Evolutionary conservation across 2,113 vertebrate species (phyloP).

Genomic region (Scytalopus superciliaris): DNA sequence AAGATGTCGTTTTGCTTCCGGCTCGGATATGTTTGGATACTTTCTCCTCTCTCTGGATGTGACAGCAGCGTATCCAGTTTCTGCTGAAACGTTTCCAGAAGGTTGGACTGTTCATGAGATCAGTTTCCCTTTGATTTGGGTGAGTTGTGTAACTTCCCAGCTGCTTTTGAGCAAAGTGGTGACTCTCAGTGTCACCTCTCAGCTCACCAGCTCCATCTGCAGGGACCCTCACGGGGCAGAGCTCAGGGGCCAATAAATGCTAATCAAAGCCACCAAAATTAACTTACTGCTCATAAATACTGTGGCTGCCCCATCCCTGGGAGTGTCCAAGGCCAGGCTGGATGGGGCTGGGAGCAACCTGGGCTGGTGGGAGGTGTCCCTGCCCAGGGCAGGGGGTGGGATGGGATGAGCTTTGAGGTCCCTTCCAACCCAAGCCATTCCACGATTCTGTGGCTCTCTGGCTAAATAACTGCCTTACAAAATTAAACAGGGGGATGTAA

Average conservation of each 20-base stretch:
- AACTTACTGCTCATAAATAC: not conserved
- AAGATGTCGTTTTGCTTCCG: not conserved
- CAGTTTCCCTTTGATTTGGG: not conserved
- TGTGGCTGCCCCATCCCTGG: not conserved
- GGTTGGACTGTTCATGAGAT: no score
- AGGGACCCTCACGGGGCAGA: not conserved
- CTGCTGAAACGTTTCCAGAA: not conserved
- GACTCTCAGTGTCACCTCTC: not conserved
- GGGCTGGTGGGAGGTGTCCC: not conserved
- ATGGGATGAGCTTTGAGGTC: not conserved
- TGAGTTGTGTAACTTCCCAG: not conserved
- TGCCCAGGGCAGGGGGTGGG: not conserved
- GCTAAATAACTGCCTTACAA: not conserved
- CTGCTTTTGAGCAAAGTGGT: not conserved
- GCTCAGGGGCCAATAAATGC: not conserved
- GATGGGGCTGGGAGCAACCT: rapidly evolving
- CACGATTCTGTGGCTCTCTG: not conserved
- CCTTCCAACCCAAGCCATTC: not conserved
- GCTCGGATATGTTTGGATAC: not conserved
- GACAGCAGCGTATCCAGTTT: not conserved
- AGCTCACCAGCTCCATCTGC: not conserved
- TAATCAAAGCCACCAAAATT: not conserved
- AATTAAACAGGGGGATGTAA: not conserved
- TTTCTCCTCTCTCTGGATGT: not conserved
- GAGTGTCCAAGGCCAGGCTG: not conserved